Base-by-base conservation (phyloP, 2,888 invertebrate species). In the Steinernema hermaphroditum region DNA sequence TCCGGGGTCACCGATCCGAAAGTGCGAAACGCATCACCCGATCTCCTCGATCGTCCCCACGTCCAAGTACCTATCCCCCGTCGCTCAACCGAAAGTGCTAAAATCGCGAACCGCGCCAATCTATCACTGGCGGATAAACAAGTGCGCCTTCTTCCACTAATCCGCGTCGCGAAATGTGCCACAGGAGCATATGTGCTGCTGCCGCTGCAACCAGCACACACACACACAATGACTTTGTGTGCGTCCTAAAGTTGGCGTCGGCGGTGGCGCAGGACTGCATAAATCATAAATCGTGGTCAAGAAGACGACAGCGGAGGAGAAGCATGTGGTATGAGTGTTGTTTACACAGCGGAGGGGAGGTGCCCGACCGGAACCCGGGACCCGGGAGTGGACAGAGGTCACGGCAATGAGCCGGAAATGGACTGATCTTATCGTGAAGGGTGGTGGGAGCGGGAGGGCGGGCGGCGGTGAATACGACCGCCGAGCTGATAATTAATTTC, bases 371-470 rank as follows among this genome's bases (percentile, higher is more conserved):
- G n/a, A n/a, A n/a, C n/a, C n/a, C n/a, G 6, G 16, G 46, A 46
- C 46, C 46, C 9, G 46, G 9, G 46, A 6, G 46, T 19, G 46
- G 46, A 12, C 37, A 37, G 46, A 46, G 46, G 46, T 46, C 46
- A 46, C n/a, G 9, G 46, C n/a, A n/a, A n/a, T n/a, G n/a, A n/a
- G n/a, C 46, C 46, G 46, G 46, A 46, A 46, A 16, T 46, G n/a
- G 8, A 6, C 46, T 46, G 46, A 46, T 46, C 46, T 46, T 46
- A 46, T 46, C 46, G 46, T n/a, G n/a, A n/a, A n/a, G n/a, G 46
- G n/a, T n/a, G 46, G 19, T 46, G n/a, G 46, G n/a, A 46, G 16
- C 8, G 37, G 37, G n/a, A n/a, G n/a, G n/a, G n/a, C n/a, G n/a
- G n/a, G n/a, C n/a, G n/a, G n/a, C n/a, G n/a, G n/a, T n/a, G n/a